Conservation (phyloP, 2,888 invertebrate genomes). For the Eilema sororculum region DNA sequence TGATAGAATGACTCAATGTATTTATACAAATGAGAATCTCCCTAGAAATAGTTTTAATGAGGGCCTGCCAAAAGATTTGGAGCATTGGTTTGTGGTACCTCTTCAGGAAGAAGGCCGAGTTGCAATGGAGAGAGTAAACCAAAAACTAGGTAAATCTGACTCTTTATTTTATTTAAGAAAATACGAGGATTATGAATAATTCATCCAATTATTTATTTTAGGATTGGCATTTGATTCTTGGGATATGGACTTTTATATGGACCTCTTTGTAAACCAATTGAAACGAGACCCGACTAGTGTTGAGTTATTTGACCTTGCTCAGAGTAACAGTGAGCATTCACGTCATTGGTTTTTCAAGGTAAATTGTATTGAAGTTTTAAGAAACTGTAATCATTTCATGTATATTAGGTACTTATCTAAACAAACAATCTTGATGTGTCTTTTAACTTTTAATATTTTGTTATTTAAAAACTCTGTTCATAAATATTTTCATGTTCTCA, state of each 20-base stretch:
- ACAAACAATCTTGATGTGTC: too few species aligned
- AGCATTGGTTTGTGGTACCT: constrained; percentile 94
- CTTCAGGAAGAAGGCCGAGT: constrained; percentile 91
- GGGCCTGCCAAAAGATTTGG: constrained; percentile 87
- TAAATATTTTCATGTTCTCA: too few species aligned
- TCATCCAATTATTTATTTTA: constrained; percentile 51
- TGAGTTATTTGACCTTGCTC: constrained; percentile 98
- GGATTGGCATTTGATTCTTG: constrained; percentile 97
- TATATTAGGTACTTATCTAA: too few species aligned
- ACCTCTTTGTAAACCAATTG: constrained; percentile 93
- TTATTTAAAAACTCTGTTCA: too few species aligned
- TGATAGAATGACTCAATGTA: constrained; percentile 97
- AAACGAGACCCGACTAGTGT: constrained; percentile 98
- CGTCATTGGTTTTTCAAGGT: constrained; percentile 99
- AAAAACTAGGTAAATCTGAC: constrained; percentile 88
- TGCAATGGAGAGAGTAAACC: constrained; percentile 94
- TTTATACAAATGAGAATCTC: constrained; percentile 90
- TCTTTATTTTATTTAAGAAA: not conserved
- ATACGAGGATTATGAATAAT: not conserved
- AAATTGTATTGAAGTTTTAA: constrained; percentile 35
- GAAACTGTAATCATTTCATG: not conserved
- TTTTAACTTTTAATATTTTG: too few species aligned
- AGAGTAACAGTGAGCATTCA: constrained; percentile 99
- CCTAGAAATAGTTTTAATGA: constrained; percentile 90
- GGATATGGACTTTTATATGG: constrained; percentile 96